A percentile compares a stretch with the other conserved stretches of the same genome.
Evolutionary conservation across 2,888 invertebrate species (phyloP).

Genomic region (Tinea trinotella): DNA sequence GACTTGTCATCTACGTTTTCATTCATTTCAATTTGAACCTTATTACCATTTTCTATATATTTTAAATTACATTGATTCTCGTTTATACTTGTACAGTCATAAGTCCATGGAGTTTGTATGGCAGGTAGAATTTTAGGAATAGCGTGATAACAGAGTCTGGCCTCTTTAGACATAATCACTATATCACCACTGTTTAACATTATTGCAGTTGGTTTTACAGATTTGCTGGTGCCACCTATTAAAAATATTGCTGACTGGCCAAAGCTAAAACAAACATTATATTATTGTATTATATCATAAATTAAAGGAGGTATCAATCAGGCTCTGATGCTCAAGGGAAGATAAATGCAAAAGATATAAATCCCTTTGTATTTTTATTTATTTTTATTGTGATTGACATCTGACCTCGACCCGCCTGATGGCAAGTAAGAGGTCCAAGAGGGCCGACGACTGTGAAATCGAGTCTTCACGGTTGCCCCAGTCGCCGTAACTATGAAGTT

Average conservation of each 20-base stretch:
- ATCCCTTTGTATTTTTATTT: no score
- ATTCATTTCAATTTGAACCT: slow-evolving; percentile 34
- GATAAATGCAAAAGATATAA: no score
- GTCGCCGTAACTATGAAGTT: no score
- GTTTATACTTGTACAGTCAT: neutral
- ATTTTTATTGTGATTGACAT: no score
- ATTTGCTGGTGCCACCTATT: slow-evolving; percentile 84
- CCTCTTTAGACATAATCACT: slow-evolving; percentile 88
- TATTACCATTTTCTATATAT: slow-evolving; percentile 29
- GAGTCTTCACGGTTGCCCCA: no score
- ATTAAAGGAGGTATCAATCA: no score
- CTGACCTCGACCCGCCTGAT: no score
- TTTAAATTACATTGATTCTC: slow-evolving; percentile 28
- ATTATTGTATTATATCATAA: no score
- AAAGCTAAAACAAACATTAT: slow-evolving; percentile 88
- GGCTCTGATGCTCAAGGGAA: no score
- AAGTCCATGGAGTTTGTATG: slow-evolving; percentile 59
- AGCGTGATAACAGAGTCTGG: slow-evolving; percentile 92
- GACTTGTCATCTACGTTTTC: slow-evolving; percentile 35
- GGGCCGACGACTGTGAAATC: no score
- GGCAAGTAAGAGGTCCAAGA: no score
- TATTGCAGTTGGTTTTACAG: slow-evolving; percentile 78
- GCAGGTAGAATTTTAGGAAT: slow-evolving; percentile 87
- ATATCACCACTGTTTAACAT: slow-evolving; percentile 92
- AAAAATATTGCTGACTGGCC: slow-evolving; percentile 96